These are phyloP conservation scores for Trichopoda pennipes DNA, from an alignment of 2,888 invertebrate genomes.

Conservation along the genomic window DNA sequence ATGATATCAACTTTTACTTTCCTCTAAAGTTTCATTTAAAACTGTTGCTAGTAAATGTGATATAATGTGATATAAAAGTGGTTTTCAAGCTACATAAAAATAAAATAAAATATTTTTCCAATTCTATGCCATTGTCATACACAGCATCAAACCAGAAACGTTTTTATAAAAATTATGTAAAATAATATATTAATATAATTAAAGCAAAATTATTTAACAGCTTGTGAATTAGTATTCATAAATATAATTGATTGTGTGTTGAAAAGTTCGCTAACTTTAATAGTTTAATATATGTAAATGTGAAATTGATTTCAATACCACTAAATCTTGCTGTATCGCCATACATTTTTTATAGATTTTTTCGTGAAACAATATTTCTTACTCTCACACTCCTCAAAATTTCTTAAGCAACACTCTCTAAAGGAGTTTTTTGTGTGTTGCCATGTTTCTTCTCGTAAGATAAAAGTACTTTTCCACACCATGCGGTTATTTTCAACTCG, in stretches of 20 bases:
- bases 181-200: slow-evolving; percentile 38
- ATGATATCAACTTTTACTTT: neutral
- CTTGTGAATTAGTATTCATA: slow-evolving; percentile 29
- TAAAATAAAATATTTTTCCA: neutral
- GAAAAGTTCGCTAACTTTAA: slow-evolving; percentile 17
- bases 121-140: slow-evolving; percentile 18
- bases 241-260: neutral
- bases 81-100: neutral
- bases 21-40: neutral
- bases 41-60: neutral
- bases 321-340: too few relatives aligned
- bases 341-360: neutral
- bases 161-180: slow-evolving; percentile 30
- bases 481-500: slow-evolving; percentile 50
- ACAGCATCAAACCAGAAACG: neutral
- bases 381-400: slow-evolving; percentile 32
- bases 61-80: neutral
- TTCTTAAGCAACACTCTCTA: neutral
- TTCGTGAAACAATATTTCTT: slow-evolving; percentile 17
- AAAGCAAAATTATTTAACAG: slow-evolving; percentile 32
- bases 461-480: slow-evolving; percentile 33
- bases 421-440: neutral
- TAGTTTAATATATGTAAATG: neutral
- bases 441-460: neutral
- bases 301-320: neutral